Percentiles rank a stretch among this genome's conserved stretches.
phyloP scores from a whole-genome alignment of 2,113 vertebrate genomes.

The Nycticebus coucang region DNA sequence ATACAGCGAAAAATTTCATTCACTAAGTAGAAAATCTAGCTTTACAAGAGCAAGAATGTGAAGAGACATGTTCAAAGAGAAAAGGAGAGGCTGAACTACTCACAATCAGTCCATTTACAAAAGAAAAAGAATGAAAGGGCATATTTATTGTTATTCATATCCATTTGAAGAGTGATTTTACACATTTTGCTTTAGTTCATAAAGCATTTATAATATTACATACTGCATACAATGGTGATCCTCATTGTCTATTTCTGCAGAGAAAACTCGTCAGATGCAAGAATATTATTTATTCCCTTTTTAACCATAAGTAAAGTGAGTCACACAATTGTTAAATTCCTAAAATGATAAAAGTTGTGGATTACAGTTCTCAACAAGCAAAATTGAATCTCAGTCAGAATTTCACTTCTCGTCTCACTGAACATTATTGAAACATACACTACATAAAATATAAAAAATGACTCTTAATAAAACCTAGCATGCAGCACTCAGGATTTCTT shows the following conservation, averaged over 20 bases:
- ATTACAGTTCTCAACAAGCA: background rate
- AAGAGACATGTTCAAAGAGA: conserved; percentile 54
- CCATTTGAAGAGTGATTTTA: background rate
- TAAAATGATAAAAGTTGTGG: background rate
- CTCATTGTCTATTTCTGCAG: background rate
- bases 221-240: background rate
- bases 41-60: background rate
- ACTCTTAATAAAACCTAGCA: background rate
- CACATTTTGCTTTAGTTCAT: background rate
- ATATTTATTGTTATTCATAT: background rate
- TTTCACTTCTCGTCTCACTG: background rate
- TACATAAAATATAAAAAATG: background rate
- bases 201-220: background rate
- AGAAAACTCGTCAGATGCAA: background rate
- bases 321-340: background rate
- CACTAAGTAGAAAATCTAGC: conserved; percentile 20
- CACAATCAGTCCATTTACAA: background rate
- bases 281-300: background rate
- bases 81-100: background rate
- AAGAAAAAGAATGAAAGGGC: background rate
- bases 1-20: conserved; percentile 16
- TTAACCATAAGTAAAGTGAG: background rate
- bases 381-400: conserved; percentile 1
- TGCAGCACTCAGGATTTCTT: background rate
- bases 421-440: background rate